Evolutionary conservation across 2,888 invertebrate genomes (phyloP).

Genomic region (Troides aeacus): DNA sequence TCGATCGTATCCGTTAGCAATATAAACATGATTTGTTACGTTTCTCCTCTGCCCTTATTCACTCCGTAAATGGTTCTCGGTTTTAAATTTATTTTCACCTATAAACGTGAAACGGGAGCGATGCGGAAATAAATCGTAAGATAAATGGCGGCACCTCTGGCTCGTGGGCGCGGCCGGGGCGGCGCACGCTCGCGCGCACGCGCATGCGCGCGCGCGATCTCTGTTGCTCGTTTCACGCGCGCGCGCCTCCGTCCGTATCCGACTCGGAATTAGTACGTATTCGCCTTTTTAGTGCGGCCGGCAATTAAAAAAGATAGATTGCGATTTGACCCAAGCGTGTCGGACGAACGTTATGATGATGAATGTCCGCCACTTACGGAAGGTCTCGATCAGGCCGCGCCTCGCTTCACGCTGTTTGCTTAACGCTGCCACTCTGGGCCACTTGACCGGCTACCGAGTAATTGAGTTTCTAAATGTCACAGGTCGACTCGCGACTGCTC

Average conservation of each 20-base stretch:
- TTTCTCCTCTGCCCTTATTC: conserved; percentile 56
- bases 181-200: conserved; percentile 8
- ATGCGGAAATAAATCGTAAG: conserved; percentile 62
- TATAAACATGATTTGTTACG: conserved; percentile 51
- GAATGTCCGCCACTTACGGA: conserved; percentile 64
- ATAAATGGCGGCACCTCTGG: conserved; percentile 55
- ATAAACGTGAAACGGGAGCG: conserved; percentile 60
- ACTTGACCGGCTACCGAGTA: conserved; percentile 59
- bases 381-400: conserved; percentile 70
- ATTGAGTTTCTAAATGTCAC: conserved; percentile 60
- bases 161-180: conserved; percentile 32
- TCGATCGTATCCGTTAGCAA: conserved; percentile 41
- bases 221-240: conserved; percentile 66
- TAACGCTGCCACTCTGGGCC: conserved; percentile 52
- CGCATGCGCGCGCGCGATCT: conserved; percentile 51
- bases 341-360: conserved; percentile 73
- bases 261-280: conserved; percentile 60
- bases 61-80: conserved; percentile 48
- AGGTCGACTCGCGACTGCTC: conserved; percentile 30
- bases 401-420: conserved; percentile 60
- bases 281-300: conserved; percentile 61
- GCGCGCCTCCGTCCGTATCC: conserved; percentile 62
- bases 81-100: conserved; percentile 59
- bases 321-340: conserved; percentile 77
- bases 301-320: conserved; percentile 79